Evolutionary conservation across 2,797 vertebrate genomes (phyloP), one percentile per base, ranked within the genome.

Genomic region (Anniella stebbinsi): DNA sequence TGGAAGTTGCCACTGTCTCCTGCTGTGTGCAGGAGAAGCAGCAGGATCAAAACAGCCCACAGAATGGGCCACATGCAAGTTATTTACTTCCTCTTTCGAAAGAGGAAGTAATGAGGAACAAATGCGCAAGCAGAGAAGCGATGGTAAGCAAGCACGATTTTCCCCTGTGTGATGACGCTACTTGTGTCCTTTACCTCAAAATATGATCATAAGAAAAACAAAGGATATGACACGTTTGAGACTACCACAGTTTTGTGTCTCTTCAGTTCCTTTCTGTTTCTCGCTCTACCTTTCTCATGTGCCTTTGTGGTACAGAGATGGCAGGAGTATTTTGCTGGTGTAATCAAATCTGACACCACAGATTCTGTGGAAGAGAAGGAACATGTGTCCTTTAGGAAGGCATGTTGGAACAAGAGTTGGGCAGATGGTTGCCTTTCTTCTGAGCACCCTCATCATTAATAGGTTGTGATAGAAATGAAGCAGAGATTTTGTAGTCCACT

Each of bases 381-480:
- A 2, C 0, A 57, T 72, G 69, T 90, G n/a, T 93, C 30, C 70
- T 70, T 0, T 7, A 94, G 89, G 70, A 91, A 94, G 81, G 36
- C 90, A 28, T 54, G 30, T 73, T 88, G 77, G 73, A 92, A 92
- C 0, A 0, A 86, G 54, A 38, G 77, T 92, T 80, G 70, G 94
- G 91, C 92, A 96, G 93, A 94, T 93, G 91, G 91, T 33, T 78
- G 91, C 63, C 70, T 89, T 89, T 89, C 86, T 94, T 89, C 91
- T 86, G 89, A 2, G 0, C 86, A 69, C 41, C 1, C 18, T 89
- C 77, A 80, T 89, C 81, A 76, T 70, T 94, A 93, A 95, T 87
- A 25, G 36, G 36, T 87, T 91, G 81, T 70, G 93, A 94, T 89
- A 80, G 84, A 66, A 94, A 84, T 78, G 80, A 93, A 77, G 92